Conservation (phyloP, 2,888 invertebrate genomes). For the Lycocerus yunnanus region DNA sequence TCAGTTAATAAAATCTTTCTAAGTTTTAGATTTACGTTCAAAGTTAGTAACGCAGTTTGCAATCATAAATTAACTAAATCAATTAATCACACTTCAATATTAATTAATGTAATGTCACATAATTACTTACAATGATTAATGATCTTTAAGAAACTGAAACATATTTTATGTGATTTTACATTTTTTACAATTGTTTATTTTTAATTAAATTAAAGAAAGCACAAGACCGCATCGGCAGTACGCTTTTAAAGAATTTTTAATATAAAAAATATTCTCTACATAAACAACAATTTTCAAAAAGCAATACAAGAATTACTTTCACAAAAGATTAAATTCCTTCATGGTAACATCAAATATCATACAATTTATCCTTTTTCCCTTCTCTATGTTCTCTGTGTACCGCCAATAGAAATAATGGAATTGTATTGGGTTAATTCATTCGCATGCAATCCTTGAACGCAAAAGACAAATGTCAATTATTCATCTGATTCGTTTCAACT, state of each 20-base stretch:
- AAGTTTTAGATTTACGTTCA: slow-evolving; percentile 27
- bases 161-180: neutral
- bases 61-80: slow-evolving; percentile 21
- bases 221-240: neutral
- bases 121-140: slow-evolving; percentile 29
- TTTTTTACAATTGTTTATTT: neutral
- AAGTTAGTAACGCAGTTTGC: slow-evolving; percentile 28
- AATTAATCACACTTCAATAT: slow-evolving; percentile 31
- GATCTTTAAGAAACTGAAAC: neutral
- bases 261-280: neutral
- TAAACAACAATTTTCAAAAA: neutral
- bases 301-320: too few species aligned
- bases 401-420: neutral
- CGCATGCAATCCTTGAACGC: neutral
- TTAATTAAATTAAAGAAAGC: neutral
- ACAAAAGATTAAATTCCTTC: neutral
- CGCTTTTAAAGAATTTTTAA: neutral
- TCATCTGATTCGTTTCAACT: neutral
- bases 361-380: neutral
- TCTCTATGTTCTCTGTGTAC: neutral
- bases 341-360: neutral
- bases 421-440: neutral
- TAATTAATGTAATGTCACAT: slow-evolving; percentile 29
- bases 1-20: slow-evolving; percentile 23
- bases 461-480: neutral